These are phyloP conservation scores for Hydropsyche tenuis DNA, from an alignment of 1,140 invertebrate genomes.

Conservation along the genomic window DNA sequence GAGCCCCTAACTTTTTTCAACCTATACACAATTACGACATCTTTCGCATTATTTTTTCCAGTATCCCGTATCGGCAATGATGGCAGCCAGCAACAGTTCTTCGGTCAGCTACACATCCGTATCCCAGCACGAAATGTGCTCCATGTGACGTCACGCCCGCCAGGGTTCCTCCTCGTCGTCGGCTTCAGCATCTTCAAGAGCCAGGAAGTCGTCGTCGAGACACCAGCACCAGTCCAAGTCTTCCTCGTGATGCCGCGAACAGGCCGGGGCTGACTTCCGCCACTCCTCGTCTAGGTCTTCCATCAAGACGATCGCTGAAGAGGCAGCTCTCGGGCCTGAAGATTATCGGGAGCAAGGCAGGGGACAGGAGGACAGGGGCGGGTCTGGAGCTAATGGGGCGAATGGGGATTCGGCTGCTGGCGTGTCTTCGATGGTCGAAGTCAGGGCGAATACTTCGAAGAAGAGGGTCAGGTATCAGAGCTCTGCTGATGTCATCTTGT, in stretches of 20 bases:
- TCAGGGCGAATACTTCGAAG: constrained; percentile 33
- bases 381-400: background rate
- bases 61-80: constrained; percentile 61
- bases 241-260: constrained; percentile 47
- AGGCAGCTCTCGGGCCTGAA: constrained; percentile 36
- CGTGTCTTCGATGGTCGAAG: constrained; percentile 17
- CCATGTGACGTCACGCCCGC: constrained; percentile 61
- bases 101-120: constrained; percentile 57
- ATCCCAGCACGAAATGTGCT: constrained; percentile 61
- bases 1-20: too few species aligned
- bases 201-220: constrained; percentile 53
- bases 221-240: constrained; percentile 38
- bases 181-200: constrained; percentile 52
- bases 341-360: constrained; percentile 35
- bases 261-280: constrained; percentile 41
- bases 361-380: background rate
- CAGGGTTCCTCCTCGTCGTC: constrained; percentile 54
- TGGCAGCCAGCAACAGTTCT: constrained; percentile 40
- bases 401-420: background rate
- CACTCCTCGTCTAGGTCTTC: constrained; percentile 31
- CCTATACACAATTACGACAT: too few species aligned
- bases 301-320: constrained; percentile 47
- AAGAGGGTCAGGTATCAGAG: constrained; percentile 46
- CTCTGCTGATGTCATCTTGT: constrained; percentile 45
- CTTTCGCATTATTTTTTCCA: constrained; percentile 50